Base-by-base conservation (phyloP, 2,888 invertebrate genomes). In the Spodoptera exigua region DNA sequence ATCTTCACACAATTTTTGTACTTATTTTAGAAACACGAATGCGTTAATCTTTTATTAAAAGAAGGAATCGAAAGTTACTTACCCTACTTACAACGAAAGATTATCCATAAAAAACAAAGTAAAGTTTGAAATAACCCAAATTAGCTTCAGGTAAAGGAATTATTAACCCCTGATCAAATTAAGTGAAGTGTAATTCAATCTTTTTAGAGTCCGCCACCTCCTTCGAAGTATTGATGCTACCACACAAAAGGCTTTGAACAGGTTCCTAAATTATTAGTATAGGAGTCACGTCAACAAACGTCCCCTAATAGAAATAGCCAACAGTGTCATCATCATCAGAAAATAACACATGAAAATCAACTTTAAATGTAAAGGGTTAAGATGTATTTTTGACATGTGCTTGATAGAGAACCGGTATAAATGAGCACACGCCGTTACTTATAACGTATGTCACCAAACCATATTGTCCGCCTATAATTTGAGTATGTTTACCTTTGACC, bases 391-490 rank as follows among this genome's bases (percentile, higher is more conserved):
- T 12, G 67, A 69, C 39, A 51, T 53, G 17, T 12, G 4, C 37
- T 34, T 45, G 51, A 58, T 43, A 47, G 45, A 64, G 43, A 79
- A 79, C 77, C 79, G 72, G 81, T 74, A 85, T 83, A 87, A 92
- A 90, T 89, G 87, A 87, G 91, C 82, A 80, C 88, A 75, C 71
- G 77, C 92, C 92, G 93, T 93, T 93, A 90, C 44, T 77, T 74
- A 60, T 60, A 74, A 84, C 84, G 83, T 87, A 82, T 91, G 91
- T 92, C 91, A 85, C 89, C 86, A 85, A 83, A 84, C 80, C 81
- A 86, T 87, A 90, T 88, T 88, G 85, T 88, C 76, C 79, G 76
- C 53, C 17, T 73, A 77, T 73, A 73, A 76, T 79, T 83, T 85
- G 80, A 82, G 81, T 81, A 74, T 80, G 78, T 81, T 84, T 84